Evolutionary conservation across 1,140 invertebrate genomes (phyloP).

Genomic region (Dendrolimus punctatus): DNA sequence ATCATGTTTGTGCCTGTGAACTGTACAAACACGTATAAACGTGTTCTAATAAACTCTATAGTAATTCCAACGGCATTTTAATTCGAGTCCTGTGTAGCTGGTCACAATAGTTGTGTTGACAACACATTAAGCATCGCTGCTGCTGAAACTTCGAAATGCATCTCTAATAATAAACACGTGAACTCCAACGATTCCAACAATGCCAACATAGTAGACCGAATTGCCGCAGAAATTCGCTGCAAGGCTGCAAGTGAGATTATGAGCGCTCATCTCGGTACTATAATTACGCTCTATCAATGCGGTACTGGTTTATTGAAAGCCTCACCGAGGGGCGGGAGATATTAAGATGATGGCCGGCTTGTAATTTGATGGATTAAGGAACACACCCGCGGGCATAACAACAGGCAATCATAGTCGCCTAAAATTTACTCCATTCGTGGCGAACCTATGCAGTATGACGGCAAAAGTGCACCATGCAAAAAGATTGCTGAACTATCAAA

Average conservation of each 20-base stretch:
- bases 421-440: slow-evolving; percentile 28
- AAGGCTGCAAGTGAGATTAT: slow-evolving; percentile 29
- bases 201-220: slow-evolving; percentile 32
- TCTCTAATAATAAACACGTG: slow-evolving; percentile 17
- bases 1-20: too few relatives aligned
- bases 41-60: too few relatives aligned
- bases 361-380: slow-evolving; percentile 63
- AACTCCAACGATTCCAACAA: slow-evolving; percentile 39
- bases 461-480: too few relatives aligned
- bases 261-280: slow-evolving; percentile 27
- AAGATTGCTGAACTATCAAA: too few relatives aligned
- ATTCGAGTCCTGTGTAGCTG: too few relatives aligned
- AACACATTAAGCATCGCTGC: too few relatives aligned
- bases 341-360: slow-evolving; percentile 62
- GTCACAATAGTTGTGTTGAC: too few relatives aligned
- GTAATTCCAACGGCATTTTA: too few relatives aligned
- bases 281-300: slow-evolving; percentile 61
- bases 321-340: slow-evolving; percentile 51
- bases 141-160: background rate
- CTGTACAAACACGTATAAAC: too few relatives aligned
- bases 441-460: too few relatives aligned
- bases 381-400: slow-evolving; percentile 50
- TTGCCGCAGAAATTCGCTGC: slow-evolving; percentile 40
- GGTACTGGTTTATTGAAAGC: slow-evolving; percentile 58
- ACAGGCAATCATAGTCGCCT: slow-evolving; percentile 44